Percentiles rank a stretch among this genome's conserved stretches.
phyloP scores from a whole-genome alignment of 1,140 invertebrate genomes.

The Sipha flava region DNA sequence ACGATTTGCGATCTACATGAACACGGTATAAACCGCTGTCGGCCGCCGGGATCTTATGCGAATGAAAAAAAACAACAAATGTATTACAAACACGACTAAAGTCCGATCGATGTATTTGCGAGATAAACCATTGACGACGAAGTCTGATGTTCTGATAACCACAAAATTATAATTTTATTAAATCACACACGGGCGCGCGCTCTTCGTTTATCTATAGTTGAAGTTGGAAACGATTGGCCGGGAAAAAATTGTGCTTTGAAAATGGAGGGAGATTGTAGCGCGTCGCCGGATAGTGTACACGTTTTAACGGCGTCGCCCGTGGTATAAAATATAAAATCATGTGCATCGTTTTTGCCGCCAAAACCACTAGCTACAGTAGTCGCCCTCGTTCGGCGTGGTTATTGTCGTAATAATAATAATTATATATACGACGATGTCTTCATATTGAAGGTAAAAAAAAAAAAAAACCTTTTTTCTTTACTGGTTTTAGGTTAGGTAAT shows the following conservation, averaged over 20 bases:
- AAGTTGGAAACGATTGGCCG: neutral
- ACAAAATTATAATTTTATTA: no score
- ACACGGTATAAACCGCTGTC: no score
- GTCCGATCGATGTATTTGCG: no score
- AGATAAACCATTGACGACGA: no score
- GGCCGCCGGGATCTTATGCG: no score
- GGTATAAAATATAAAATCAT: no score
- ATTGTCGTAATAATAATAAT: neutral
- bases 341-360: neutral
- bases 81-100: no score
- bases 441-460: neutral
- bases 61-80: no score
- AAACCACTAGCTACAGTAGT: neutral
- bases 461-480: neutral
- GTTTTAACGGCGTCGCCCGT: neutral
- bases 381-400: neutral
- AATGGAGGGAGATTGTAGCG: neutral
- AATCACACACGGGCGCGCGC: no score
- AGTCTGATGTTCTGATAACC: no score
- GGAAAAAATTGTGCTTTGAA: neutral
- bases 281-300: neutral
- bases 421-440: neutral
- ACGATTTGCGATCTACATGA: no score
- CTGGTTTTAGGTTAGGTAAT: neutral
- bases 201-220: no score